Evolutionary conservation across 2,888 invertebrate species (phyloP).

Genomic region (Clistopyga incitator): DNA sequence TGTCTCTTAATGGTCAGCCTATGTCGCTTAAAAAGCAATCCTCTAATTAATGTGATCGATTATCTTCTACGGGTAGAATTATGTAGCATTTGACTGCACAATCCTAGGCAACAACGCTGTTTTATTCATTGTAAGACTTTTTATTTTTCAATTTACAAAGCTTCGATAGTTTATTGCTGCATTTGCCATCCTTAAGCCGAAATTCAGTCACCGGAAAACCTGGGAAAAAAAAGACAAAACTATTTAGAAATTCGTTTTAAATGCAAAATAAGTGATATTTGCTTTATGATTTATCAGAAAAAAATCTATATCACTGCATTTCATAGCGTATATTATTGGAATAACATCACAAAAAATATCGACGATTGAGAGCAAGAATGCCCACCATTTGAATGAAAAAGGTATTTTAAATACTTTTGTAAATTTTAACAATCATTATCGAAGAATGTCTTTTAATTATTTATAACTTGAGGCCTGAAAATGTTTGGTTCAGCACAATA

Average conservation of each 20-base stretch:
- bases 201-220: slow-evolving; percentile 13
- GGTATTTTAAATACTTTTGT: not conserved
- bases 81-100: slow-evolving; percentile 10
- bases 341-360: slow-evolving; percentile 68
- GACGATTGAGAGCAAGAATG: slow-evolving; percentile 7
- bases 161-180: not conserved
- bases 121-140: slow-evolving; percentile 5
- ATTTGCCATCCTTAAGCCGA: not conserved
- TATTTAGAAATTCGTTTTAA: slow-evolving; percentile 28
- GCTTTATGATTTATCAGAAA: slow-evolving; percentile 62
- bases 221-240: slow-evolving; percentile 51
- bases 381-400: not conserved
- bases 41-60: slow-evolving; percentile 24
- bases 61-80: slow-evolving; percentile 19
- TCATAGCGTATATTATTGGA: slow-evolving; percentile 75
- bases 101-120: not conserved
- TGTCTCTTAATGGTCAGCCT: not conserved
- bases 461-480: too few species aligned
- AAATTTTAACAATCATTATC: not conserved
- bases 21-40: slow-evolving; percentile 1
- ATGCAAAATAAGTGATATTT: slow-evolving; percentile 27
- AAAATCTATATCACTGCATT: slow-evolving; percentile 66
- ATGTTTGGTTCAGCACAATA: too few species aligned
- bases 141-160: slow-evolving; percentile 14
- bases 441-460: too few species aligned